A percentile compares a stretch with the other conserved stretches of the same genome.
Evolutionary conservation across 2,888 invertebrate genomes (phyloP).

Genomic region (Prenolepis imparis): DNA sequence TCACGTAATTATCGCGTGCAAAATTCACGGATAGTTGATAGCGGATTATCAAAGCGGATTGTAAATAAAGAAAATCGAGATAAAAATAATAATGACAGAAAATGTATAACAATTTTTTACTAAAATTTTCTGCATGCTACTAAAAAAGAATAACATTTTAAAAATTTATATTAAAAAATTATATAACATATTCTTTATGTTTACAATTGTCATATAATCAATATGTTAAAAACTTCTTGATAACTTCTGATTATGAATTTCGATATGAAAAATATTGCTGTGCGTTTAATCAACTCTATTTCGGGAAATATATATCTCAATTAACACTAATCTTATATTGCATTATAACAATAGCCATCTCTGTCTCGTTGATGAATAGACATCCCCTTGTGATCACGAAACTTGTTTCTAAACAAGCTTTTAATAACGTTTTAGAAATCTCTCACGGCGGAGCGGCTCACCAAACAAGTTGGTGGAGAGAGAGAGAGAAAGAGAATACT

Average conservation of each 20-base stretch:
- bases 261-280: background rate
- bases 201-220: background rate
- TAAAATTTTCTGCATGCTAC: background rate
- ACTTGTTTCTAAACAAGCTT: background rate
- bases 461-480: constrained; percentile 1
- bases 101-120: background rate
- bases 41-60: background rate
- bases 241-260: background rate
- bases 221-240: background rate
- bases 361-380: background rate
- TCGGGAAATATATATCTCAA: background rate
- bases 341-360: background rate
- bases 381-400: background rate
- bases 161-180: background rate
- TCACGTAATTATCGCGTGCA: background rate
- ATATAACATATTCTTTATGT: background rate
- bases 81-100: background rate
- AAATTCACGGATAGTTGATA: background rate
- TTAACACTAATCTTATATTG: background rate
- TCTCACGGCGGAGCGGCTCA: background rate
- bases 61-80: background rate
- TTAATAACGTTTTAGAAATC: background rate
- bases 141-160: background rate
- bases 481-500: constrained; percentile 11
- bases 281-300: background rate